phyloP scores from a whole-genome alignment of 2,113 vertebrate species.

The Crotalus horridus region DNA sequence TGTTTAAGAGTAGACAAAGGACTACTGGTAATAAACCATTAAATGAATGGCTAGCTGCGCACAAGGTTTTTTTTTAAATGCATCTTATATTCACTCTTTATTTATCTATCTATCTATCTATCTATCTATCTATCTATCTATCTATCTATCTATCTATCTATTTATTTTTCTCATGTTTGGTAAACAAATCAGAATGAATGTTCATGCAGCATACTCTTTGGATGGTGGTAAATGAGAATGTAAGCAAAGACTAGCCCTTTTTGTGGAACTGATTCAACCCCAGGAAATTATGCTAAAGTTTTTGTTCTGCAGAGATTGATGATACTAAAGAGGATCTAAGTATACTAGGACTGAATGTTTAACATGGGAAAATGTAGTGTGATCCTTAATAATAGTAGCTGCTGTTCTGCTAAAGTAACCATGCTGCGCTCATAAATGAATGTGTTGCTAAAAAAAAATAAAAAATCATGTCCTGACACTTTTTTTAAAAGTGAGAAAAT shows the following conservation, averaged over 20 bases:
- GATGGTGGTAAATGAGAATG: no score
- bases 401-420: not conserved
- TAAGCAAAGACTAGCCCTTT: no score
- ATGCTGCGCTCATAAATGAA: not conserved
- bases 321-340: not conserved
- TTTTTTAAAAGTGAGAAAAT: not conserved
- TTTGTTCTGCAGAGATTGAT: not conserved
- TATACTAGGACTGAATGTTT: not conserved
- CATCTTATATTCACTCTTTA: not conserved
- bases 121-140: no score
- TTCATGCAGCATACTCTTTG: not conserved
- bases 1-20: constrained; percentile 26
- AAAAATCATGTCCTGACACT: not conserved
- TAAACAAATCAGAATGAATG: not conserved
- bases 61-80: constrained; percentile 34
- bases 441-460: not conserved
- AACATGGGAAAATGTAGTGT: not conserved
- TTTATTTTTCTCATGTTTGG: not conserved
- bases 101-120: not conserved
- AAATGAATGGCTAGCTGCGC: constrained; percentile 16
- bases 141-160: no score
- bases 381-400: not conserved
- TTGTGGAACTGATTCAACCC: not conserved
- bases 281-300: not conserved
- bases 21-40: not conserved